A percentile compares a stretch with the other conserved stretches of the same genome.
phyloP scores from a whole-genome alignment of 2,113 vertebrate species.

The Mustela nigripes region DNA sequence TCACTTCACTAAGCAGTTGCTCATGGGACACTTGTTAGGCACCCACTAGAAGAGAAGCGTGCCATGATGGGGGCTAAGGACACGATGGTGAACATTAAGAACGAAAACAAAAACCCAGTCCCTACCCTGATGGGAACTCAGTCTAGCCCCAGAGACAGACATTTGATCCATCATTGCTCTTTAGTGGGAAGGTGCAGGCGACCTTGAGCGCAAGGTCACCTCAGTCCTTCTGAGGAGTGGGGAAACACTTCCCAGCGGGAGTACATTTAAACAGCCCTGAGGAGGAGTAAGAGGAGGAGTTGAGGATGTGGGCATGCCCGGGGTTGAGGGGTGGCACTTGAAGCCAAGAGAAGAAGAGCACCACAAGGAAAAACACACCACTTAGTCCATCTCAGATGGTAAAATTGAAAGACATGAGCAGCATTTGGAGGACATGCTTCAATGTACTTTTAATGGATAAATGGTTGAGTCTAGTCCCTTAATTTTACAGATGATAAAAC shows the following conservation, averaged over 20 bases:
- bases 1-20: neutral
- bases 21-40: neutral
- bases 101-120: neutral
- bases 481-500: constrained; percentile 13
- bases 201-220: neutral
- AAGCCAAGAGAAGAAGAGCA: neutral
- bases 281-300: neutral
- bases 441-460: neutral
- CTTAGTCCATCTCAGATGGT: neutral
- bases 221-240: neutral
- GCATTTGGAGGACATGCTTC: neutral
- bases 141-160: neutral
- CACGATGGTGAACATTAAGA: neutral
- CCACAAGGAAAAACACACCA: fast-evolving
- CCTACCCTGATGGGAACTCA: neutral
- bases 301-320: fast-evolving
- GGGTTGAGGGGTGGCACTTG: fast-evolving
- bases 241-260: neutral
- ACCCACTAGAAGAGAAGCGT: neutral
- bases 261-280: neutral
- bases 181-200: neutral
- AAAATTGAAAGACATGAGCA: neutral
- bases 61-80: neutral
- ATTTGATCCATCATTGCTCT: neutral
- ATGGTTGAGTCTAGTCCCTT: neutral